Evolutionary conservation across 2,797 vertebrate species (phyloP), one percentile per base, ranked within the genome.

Genomic region (Poecilia gillii): DNA sequence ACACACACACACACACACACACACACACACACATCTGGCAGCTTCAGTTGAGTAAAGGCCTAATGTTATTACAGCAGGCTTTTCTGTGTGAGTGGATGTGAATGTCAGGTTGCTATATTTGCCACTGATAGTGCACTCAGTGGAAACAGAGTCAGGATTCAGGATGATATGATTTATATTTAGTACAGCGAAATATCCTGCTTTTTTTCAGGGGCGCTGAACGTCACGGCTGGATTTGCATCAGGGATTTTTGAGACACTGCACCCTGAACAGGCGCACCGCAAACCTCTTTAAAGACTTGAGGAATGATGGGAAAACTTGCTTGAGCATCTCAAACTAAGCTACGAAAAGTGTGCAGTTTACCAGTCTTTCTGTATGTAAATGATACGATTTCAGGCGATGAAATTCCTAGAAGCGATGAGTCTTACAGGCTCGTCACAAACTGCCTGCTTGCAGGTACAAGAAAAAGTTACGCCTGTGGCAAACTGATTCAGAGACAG

Each of bases 31-130:
- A 87, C 82, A 89, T 73, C 84, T 88, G 85, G 87, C 76, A 81
- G 82, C 78, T 79, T 75, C 86, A 82, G 79, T 53, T 47, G 82
- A 87, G 84, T 85, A 70, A 85, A 86, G 87, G 79, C 33, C 49
- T 91, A 82, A 91, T 88, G 91, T 87, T 75, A 89, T 93, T 90
- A 91, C 81, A 86, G 0, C 80, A 80, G 85, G 79, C 79, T 90
- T 91, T 83, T 84, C 88, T 88, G 79, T 88, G 78, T 77, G 85
- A 87, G 83, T 84, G 86, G 78, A 87, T 36, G 62, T 84, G 87
- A 87, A 88, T 81, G 89, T 88, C 81, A 81, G 77, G 78, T 43
- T 89, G 80, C 91, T 90, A 86, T 90, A 88, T 87, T 73, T 77
- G 81, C 78, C 82, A 55, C 49, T 39, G 80, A 83, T 72, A 59